Conservation (phyloP, 2,797 vertebrate species). For the Peromyscus attwateri region DNA sequence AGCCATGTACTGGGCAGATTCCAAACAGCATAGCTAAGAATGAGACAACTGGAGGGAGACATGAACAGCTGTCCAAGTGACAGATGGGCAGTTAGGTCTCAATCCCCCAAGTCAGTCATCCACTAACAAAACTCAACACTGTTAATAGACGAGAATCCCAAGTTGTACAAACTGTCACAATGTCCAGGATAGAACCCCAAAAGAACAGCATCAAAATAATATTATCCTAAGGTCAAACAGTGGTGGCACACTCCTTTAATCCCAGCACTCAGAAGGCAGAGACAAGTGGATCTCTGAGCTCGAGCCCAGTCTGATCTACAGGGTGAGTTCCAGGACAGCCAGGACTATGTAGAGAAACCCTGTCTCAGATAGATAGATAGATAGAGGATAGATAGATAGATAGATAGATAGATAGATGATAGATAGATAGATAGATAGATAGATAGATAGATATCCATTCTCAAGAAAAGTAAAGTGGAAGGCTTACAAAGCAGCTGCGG, state of each 20-base stretch:
- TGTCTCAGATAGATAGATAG: background rate
- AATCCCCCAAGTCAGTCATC: background rate
- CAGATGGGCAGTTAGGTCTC: too few relatives aligned
- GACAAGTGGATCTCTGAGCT: background rate
- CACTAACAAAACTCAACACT: background rate
- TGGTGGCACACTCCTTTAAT: background rate
- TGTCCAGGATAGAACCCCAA: background rate
- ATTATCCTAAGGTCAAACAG: background rate
- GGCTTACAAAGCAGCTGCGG: background rate
- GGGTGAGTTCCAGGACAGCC: background rate
- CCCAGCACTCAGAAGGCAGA: background rate
- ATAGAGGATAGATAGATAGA: too few relatives aligned
- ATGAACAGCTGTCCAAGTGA: background rate
- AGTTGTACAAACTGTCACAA: background rate
- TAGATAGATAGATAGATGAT: too few relatives aligned
- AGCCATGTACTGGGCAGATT: background rate
- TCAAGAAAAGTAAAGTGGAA: background rate
- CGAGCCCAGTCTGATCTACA: background rate
- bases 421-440: too few relatives aligned
- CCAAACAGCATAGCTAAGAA: background rate
- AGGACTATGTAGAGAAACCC: background rate
- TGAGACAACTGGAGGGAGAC: background rate
- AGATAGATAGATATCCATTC: background rate
- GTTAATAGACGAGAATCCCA: background rate
- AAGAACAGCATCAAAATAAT: background rate